Conservation (phyloP, 2,797 vertebrate genomes). For the Tokudaia tokunoshimensis region DNA sequence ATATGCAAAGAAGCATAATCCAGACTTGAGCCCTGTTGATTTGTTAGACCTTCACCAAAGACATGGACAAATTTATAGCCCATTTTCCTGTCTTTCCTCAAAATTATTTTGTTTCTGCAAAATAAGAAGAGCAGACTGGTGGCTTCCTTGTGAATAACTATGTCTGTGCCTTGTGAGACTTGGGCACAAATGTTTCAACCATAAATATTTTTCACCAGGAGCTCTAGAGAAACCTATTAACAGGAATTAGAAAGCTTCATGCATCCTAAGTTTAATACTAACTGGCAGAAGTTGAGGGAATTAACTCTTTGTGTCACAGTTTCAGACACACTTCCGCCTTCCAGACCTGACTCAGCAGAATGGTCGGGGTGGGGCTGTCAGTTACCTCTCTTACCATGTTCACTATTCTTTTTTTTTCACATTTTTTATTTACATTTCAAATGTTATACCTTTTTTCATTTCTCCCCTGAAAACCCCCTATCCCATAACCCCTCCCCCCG, state of each 20-base stretch:
- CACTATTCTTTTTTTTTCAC: not conserved
- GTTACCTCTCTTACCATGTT: not conserved
- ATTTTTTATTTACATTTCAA: too few relatives aligned
- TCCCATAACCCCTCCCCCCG: too few relatives aligned
- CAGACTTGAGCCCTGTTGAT: slow-evolving; percentile 63
- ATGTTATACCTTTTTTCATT: too few relatives aligned
- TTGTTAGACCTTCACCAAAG: slow-evolving; percentile 69
- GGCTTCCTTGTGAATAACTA: slow-evolving; percentile 66
- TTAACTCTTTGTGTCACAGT: slow-evolving; percentile 77
- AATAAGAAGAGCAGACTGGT: slow-evolving; percentile 43
- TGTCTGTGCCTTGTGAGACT: slow-evolving; percentile 69
- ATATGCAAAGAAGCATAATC: slow-evolving; percentile 69
- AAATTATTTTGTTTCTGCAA: slow-evolving; percentile 57
- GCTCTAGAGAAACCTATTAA: slow-evolving; percentile 76
- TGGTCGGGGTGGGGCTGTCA: not conserved
- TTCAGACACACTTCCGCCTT: slow-evolving; percentile 69
- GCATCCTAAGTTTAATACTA: slow-evolving; percentile 83
- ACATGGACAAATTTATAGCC: slow-evolving; percentile 69
- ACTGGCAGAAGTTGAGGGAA: slow-evolving; percentile 85
- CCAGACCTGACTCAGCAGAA: slow-evolving; percentile 41
- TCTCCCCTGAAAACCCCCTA: too few relatives aligned
- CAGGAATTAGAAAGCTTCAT: slow-evolving; percentile 81
- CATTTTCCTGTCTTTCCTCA: slow-evolving; percentile 49
- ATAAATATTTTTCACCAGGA: slow-evolving; percentile 76
- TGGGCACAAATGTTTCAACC: slow-evolving; percentile 58